Conservation (phyloP, 2,888 invertebrate species). For the Pseudococcus longispinus region DNA sequence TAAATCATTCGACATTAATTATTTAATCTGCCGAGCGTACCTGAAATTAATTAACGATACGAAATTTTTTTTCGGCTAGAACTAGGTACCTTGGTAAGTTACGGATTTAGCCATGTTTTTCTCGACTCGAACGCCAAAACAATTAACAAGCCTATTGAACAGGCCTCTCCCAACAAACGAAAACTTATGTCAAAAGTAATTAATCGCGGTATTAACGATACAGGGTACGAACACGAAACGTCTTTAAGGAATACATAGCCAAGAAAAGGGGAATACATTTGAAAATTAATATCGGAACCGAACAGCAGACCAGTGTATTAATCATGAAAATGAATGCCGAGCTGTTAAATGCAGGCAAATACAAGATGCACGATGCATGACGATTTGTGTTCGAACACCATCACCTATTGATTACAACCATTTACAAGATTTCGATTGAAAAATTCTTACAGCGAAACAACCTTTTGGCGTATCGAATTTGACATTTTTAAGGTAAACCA, state of each 20-base stretch:
- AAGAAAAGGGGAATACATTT: conserved; percentile 21
- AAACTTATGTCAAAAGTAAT: conserved; percentile 46
- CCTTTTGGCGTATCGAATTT: not conserved
- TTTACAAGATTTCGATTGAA: not conserved
- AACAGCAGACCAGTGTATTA: conserved; percentile 45
- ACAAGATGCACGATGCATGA: conserved; percentile 7
- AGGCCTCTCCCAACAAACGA: conserved; percentile 15
- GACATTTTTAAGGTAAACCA: too few relatives aligned
- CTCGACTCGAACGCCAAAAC: not conserved
- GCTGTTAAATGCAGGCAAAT: conserved; percentile 52
- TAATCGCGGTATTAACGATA: conserved; percentile 18
- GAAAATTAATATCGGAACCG: conserved; percentile 52
- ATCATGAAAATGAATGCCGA: conserved; percentile 48
- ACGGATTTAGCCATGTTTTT: not conserved
- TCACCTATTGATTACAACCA: not conserved
- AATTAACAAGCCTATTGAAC: not conserved
- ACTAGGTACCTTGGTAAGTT: conserved; percentile 2
- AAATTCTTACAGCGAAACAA: not conserved
- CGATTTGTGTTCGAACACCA: not conserved
- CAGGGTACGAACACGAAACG: not conserved
- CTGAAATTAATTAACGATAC: conserved; percentile 22
- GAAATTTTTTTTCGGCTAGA: not conserved
- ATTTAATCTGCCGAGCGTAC: not conserved
- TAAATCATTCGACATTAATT: conserved; percentile 7
- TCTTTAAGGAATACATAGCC: not conserved